Evolutionary conservation across 2,113 vertebrate species (phyloP).

Genomic region (Microtus pennsylvanicus): DNA sequence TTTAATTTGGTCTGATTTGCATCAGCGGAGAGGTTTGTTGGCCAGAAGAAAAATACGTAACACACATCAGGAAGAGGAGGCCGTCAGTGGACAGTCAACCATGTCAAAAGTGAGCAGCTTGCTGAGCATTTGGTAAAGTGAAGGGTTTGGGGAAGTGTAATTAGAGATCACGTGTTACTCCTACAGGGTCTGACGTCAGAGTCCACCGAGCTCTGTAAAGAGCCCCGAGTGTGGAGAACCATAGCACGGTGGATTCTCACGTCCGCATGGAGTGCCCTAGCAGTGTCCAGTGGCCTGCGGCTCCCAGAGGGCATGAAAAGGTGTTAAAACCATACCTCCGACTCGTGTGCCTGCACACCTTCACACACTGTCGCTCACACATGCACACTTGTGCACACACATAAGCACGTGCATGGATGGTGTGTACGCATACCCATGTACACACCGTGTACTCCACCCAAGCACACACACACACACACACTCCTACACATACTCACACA

Average conservation of each 20-base stretch:
- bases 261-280: accelerated
- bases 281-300: accelerated
- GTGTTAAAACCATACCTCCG: background rate
- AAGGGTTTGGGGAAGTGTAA: accelerated
- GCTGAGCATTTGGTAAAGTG: accelerated
- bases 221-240: background rate
- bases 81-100: accelerated
- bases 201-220: background rate
- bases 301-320: background rate
- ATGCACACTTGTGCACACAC: background rate
- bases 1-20: too few species aligned
- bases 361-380: background rate
- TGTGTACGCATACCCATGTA: background rate
- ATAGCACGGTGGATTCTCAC: background rate
- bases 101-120: background rate
- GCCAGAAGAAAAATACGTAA: too few species aligned
- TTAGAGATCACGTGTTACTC: background rate
- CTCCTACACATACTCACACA: accelerated
- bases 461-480: background rate
- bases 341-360: background rate
- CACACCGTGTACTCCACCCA: background rate
- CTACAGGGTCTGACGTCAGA: background rate
- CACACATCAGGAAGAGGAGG: accelerated
- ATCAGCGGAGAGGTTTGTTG: too few species aligned
- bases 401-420: accelerated